Percentiles rank a stretch among this genome's conserved stretches.
Conservation (phyloP, 2,113 vertebrate species). For the Myotis davidii region DNA sequence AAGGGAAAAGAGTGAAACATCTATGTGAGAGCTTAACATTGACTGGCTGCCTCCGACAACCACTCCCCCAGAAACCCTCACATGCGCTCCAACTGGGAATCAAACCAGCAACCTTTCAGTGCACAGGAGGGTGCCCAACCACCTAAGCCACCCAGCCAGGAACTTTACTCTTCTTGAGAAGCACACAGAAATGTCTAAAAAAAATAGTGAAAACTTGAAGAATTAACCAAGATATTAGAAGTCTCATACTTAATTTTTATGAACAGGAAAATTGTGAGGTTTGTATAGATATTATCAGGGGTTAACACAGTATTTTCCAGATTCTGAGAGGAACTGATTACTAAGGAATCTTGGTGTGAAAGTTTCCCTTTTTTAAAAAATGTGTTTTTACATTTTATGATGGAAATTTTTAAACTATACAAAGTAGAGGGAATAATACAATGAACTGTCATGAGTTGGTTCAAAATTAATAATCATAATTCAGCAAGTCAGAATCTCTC, state of each 20-base stretch:
- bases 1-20: not conserved
- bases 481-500: not conserved
- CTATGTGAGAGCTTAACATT: not conserved
- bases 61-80: no score
- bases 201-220: not conserved
- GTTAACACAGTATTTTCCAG: not conserved
- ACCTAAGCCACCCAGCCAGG: not conserved
- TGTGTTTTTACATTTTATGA: not conserved
- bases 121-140: not conserved
- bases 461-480: not conserved
- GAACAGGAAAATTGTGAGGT: not conserved
- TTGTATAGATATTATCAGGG: not conserved
- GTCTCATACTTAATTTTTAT: not conserved
- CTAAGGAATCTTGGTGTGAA: not conserved
- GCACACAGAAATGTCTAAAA: not conserved
- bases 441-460: not conserved
- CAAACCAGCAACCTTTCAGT: no score
- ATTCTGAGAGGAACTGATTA: not conserved
- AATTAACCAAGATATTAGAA: not conserved
- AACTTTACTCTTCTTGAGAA: not conserved
- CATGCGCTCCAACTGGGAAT: not conserved
- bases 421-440: not conserved
- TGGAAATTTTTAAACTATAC: not conserved
- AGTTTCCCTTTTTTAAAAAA: not conserved
- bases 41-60: not conserved